Conservation (phyloP, 2,797 vertebrate species). For the Anolis apletophallus region DNA sequence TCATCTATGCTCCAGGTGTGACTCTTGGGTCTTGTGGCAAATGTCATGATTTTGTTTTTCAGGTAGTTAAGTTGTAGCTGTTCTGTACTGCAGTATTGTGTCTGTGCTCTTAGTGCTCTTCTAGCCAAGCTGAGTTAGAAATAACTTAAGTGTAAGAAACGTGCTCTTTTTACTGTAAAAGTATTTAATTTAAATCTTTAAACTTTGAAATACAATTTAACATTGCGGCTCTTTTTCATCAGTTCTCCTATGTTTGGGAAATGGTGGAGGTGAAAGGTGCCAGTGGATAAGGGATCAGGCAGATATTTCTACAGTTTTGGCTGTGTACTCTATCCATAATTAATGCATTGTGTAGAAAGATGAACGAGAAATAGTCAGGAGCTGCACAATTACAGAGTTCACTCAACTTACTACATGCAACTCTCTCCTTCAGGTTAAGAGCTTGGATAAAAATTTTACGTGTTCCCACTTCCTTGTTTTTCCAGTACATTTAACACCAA, state of each 20-base stretch:
- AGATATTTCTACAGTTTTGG: not conserved
- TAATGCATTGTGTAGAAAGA: not conserved
- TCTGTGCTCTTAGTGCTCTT: too few relatives aligned
- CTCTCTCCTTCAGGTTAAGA: constrained; percentile 26
- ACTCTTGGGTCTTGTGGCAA: too few relatives aligned
- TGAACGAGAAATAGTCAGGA: constrained; percentile 21
- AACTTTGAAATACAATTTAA: too few relatives aligned
- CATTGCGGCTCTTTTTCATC: not conserved
- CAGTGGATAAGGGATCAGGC: not conserved
- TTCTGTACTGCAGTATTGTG: too few relatives aligned
- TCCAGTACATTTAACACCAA: constrained; percentile 42
- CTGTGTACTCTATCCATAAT: not conserved
- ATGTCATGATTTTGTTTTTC: too few relatives aligned
- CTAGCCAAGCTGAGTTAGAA: too few relatives aligned
- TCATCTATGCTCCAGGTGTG: too few relatives aligned
- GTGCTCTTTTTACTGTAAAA: too few relatives aligned
- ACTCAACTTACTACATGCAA: not conserved
- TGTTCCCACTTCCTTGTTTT: constrained; percentile 36
- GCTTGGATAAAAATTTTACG: constrained; percentile 35
- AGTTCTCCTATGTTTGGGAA: not conserved
- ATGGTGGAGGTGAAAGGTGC: not conserved
- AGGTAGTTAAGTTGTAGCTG: too few relatives aligned
- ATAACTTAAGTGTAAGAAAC: too few relatives aligned
- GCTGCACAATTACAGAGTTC: constrained; percentile 25
- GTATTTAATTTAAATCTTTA: too few relatives aligned